phyloP scores from a whole-genome alignment of 2,888 invertebrate species.

The Hydraecia micacea region DNA sequence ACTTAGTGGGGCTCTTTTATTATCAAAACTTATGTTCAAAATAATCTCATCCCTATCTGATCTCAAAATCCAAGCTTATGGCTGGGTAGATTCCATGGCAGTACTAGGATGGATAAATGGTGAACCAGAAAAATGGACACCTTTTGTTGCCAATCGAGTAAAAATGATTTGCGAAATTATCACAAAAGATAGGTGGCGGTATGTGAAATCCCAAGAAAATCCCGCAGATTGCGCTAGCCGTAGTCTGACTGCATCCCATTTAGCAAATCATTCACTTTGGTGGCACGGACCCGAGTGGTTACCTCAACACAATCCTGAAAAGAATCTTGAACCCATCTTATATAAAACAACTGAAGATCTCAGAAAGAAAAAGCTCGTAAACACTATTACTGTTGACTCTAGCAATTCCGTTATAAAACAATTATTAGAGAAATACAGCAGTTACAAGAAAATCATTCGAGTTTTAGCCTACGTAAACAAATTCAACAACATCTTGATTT shows the following conservation, averaged over 20 bases:
- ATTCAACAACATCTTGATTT: slow-evolving; percentile 16
- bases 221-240: not conserved
- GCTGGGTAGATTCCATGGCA: slow-evolving; percentile 10
- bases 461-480: slow-evolving; percentile 24
- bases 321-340: not conserved
- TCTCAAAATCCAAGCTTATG: not conserved
- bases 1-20: not conserved
- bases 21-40: slow-evolving; percentile 15
- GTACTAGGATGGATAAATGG: slow-evolving; percentile 22
- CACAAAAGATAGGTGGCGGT: no score
- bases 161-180: not conserved
- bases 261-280: not conserved
- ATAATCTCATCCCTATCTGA: not conserved
- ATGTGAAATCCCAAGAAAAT: not conserved
- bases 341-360: not conserved
- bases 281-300: not conserved
- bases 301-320: not conserved
- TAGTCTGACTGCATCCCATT: not conserved
- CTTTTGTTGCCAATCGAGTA: slow-evolving; percentile 25
- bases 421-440: slow-evolving; percentile 15
- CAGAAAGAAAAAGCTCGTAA: not conserved
- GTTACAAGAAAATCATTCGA: slow-evolving; percentile 8
- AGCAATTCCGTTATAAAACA: slow-evolving; percentile 13
- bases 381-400: not conserved
- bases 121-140: slow-evolving; percentile 22